Conservation (phyloP, 1,140 invertebrate genomes). For the Atta texana region DNA sequence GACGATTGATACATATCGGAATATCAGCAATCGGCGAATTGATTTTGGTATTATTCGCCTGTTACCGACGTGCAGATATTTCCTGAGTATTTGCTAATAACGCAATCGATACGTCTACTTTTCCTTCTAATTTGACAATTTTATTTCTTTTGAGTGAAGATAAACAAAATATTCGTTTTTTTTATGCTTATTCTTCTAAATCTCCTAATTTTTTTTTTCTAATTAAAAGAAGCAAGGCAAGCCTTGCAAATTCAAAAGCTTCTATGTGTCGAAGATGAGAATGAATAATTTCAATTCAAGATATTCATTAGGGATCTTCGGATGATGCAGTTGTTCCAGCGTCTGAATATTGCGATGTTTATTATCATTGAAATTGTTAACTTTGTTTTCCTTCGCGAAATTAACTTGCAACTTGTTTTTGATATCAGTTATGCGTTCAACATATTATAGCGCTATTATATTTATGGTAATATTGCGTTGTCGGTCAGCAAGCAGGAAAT, state of each 20-base stretch:
- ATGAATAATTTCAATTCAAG: not conserved
- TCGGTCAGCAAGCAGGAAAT: not conserved
- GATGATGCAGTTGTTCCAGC: not conserved
- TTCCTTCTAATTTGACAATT: not conserved
- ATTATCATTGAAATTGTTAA: constrained; percentile 6
- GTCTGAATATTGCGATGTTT: not conserved
- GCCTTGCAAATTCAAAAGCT: not conserved
- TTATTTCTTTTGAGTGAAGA: not conserved
- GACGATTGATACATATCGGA: constrained; percentile 63
- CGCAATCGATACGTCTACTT: constrained; percentile 10
- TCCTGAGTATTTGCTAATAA: constrained; percentile 32
- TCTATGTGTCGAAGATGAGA: not conserved
- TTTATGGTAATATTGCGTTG: constrained; percentile 5
- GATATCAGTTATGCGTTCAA: not conserved
- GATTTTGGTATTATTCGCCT: constrained; percentile 54
- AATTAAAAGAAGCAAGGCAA: too few relatives aligned
- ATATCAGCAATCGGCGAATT: constrained; percentile 49
- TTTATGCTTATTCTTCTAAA: not conserved
- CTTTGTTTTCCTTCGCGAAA: constrained; percentile 27
- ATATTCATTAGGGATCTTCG: not conserved
- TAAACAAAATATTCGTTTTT: not conserved
- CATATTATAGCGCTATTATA: not conserved
- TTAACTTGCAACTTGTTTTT: constrained; percentile 1
- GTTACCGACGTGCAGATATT: constrained; percentile 47
- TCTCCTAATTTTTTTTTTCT: not conserved